Percentiles rank a stretch among this genome's conserved stretches.
phyloP scores from a whole-genome alignment of 2,797 vertebrate genomes.

The Pogoniulus pusillus region DNA sequence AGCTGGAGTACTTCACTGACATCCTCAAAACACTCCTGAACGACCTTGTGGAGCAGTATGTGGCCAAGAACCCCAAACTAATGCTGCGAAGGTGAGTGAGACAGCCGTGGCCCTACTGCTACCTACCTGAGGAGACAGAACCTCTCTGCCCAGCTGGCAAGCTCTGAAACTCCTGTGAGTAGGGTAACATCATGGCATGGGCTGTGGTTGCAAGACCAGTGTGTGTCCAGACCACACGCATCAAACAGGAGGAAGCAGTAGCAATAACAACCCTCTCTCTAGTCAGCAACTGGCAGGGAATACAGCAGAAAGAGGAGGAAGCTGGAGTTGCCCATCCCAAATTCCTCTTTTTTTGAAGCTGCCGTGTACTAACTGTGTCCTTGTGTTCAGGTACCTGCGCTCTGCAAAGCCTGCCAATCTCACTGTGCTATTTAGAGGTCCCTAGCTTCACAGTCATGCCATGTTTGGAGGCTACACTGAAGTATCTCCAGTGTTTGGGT shows the following conservation, averaged over 20 bases:
- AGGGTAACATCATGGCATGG: not conserved
- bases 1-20: constrained; percentile 97
- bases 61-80: constrained; percentile 98
- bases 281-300: not conserved
- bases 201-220: not conserved
- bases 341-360: not conserved
- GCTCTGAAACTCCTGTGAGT: not conserved
- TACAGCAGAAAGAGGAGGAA: not conserved
- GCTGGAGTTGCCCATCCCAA: not conserved
- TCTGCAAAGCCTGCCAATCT: not conserved
- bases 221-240: not conserved
- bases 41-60: constrained; percentile 95
- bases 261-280: not conserved
- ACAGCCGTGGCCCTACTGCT: not conserved
- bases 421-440: not conserved
- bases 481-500: not conserved
- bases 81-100: constrained; percentile 90
- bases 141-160: not conserved
- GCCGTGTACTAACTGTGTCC: not conserved
- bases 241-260: not conserved
- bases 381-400: not conserved
- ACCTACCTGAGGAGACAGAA: not conserved
- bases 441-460: not conserved
- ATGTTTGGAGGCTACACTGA: not conserved
- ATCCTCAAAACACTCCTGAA: constrained; percentile 96